Base-by-base conservation (phyloP, 1,140 invertebrate genomes). In the Papilio machaon region DNA sequence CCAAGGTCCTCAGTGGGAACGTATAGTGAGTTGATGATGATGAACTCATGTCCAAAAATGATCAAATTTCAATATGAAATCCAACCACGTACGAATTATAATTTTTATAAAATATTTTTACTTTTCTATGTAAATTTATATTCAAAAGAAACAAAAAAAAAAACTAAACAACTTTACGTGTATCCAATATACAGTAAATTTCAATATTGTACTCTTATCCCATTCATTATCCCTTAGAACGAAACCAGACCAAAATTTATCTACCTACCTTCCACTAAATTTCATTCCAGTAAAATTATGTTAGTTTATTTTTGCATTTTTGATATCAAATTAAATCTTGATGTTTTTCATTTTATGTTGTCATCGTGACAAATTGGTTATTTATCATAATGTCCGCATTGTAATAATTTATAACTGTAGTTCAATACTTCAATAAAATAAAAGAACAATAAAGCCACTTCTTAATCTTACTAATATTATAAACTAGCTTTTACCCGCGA, bases 181-280 rank as follows among this genome's bases (percentile, higher is more conserved):
- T 15, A 67, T 67, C 64, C 64, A 67, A 67, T 67, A 35, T 67
- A 67, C 64, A 67, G 64, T 67, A 67, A 67, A 67, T 67, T 35
- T 67, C 64, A 67, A 67, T 67, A 67, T 67, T 67, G 64, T 67
- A 35, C 64, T 67, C 9, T 35, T 67, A 67, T 67, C 64, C 64
- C 35, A 67, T 67, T 67, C 35, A 67, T 67, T 67, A 35, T 67
- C 64, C 64, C 11, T 67, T 67, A 67, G 64, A 35, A 35, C 64
- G 64, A 67, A 67, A 67, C 64, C 30, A 35, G 64, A 3, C 23
- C 11, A 4, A 35, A 67, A 67, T 67, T 67, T 67, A 67, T 67
- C 8, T 67, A 30, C 35, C 64, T 67, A 67, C 64, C 30, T 67
- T 67, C 64, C 10, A 15, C 10, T 23, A 67, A 67, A 30, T 30